These are phyloP conservation scores for Eupelmus urozonus DNA, from an alignment of 2,888 invertebrate genomes.

Conservation along the genomic window DNA sequence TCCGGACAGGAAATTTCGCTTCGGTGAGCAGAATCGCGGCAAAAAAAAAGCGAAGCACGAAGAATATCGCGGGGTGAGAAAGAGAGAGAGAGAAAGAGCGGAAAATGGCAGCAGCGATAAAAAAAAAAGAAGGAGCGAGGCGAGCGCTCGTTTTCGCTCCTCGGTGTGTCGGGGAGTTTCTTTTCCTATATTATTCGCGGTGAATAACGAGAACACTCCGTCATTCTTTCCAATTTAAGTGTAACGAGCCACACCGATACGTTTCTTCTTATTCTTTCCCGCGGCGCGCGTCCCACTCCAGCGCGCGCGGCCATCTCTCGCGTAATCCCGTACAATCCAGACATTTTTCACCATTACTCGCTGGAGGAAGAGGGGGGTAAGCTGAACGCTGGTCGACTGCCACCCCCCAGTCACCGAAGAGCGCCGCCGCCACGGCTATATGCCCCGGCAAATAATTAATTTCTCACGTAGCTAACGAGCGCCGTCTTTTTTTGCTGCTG, in stretches of 20 bases:
- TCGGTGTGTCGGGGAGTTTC: slow-evolving; percentile 60
- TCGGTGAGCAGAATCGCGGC: slow-evolving; percentile 59
- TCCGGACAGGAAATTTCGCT: slow-evolving; percentile 60
- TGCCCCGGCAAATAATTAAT: slow-evolving; percentile 76
- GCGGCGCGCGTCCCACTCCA: slow-evolving; percentile 64
- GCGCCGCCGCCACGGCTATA: slow-evolving; percentile 58
- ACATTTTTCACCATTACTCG: slow-evolving; percentile 77
- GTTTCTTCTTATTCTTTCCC: slow-evolving; percentile 76
- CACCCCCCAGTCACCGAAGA: slow-evolving; percentile 60
- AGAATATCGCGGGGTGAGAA: no score
- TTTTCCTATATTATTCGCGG: slow-evolving; percentile 75
- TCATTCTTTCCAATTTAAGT: slow-evolving; percentile 78
- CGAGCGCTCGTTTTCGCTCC: slow-evolving; percentile 28
- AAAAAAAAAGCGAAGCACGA: not conserved
- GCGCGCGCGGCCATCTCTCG: slow-evolving; percentile 60
- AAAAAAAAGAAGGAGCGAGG: not conserved
- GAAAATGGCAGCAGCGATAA: no score
- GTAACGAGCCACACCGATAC: slow-evolving; percentile 78
- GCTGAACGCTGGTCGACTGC: slow-evolving; percentile 39
- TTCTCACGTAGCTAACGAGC: slow-evolving; percentile 77
- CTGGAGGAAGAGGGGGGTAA: not conserved
- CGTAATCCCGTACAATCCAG: slow-evolving; percentile 76
- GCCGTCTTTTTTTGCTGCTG: slow-evolving; percentile 65
- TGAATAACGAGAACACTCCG: slow-evolving; percentile 77
- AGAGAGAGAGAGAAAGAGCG: slow-evolving; percentile 40